A percentile compares a stretch with the other conserved stretches of the same genome.
These are phyloP conservation scores for Acleris cristana DNA, from an alignment of 2,888 invertebrate genomes.

Conservation along the genomic window DNA sequence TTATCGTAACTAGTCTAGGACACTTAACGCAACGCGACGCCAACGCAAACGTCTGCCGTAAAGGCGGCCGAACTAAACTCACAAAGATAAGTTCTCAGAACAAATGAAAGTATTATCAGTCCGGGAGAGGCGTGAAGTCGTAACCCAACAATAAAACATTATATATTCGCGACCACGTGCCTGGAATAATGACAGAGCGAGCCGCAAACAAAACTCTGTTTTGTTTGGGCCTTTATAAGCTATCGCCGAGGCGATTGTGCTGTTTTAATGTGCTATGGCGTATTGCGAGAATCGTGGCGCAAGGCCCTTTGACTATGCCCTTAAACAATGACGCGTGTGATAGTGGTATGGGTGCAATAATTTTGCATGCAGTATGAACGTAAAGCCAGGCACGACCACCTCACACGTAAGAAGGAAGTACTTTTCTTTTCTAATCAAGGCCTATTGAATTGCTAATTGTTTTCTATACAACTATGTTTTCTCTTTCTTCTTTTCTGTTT, in stretches of 20 bases:
- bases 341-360: no score
- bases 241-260: conserved; percentile 62
- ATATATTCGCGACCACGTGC: conserved; percentile 82
- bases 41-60: conserved; percentile 41
- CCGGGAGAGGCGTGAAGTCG: conserved; percentile 78
- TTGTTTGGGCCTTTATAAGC: conserved; percentile 68
- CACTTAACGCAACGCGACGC: conserved; percentile 2
- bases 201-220: conserved; percentile 74
- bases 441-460: no score
- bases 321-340: not conserved
- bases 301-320: not conserved
- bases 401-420: no score
- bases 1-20: not conserved
- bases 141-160: conserved; percentile 81
- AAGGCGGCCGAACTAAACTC: conserved; percentile 47
- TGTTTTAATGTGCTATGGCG: conserved; percentile 51
- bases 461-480: no score
- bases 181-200: conserved; percentile 75
- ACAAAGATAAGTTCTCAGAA: conserved; percentile 77
- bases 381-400: no score
- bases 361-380: no score
- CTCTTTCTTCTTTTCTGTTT: no score
- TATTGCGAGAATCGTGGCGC: conserved; percentile 17
- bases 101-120: conserved; percentile 79
- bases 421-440: no score